These are phyloP conservation scores for Epizoanthus scotinus DNA, from an alignment of 92 coral and sea anemone species.

Conservation along the genomic window DNA sequence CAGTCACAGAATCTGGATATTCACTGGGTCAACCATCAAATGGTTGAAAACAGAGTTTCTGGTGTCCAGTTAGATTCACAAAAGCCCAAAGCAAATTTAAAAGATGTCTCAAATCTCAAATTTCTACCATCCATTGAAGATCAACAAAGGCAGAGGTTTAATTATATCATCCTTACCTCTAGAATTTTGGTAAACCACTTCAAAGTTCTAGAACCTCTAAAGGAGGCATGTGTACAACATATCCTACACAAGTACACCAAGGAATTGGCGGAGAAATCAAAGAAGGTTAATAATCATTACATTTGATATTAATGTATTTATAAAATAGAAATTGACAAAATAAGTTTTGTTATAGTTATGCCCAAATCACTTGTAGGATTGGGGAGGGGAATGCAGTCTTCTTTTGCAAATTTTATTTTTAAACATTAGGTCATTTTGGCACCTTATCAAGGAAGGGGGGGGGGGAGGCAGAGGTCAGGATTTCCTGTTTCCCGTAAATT, in stretches of 20 bases:
- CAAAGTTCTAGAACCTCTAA: conserved; percentile 50
- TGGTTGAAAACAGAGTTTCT: conserved; percentile 67
- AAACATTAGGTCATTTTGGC: too few relatives aligned
- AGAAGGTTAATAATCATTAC: too few relatives aligned
- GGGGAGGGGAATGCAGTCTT: too few relatives aligned
- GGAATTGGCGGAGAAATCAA: conserved; percentile 56
- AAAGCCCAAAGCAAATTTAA: conserved; percentile 45
- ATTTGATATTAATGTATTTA: too few relatives aligned
- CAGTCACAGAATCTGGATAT: conserved; percentile 54
- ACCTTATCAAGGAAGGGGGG: too few relatives aligned
- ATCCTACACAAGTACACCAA: conserved; percentile 62
- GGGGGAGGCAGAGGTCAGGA: too few relatives aligned
- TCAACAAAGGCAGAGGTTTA: conserved; percentile 53
- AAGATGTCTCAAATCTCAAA: conserved; percentile 47
- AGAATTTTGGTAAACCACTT: conserved; percentile 64
- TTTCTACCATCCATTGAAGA: conserved; percentile 56
- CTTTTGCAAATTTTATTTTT: too few relatives aligned
- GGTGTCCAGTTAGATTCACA: conserved; percentile 45
- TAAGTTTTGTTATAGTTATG: too few relatives aligned
- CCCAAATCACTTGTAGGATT: too few relatives aligned
- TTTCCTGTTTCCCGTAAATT: too few relatives aligned
- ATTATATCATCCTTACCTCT: conserved; percentile 56
- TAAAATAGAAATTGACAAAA: too few relatives aligned
- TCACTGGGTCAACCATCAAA: conserved; percentile 76
- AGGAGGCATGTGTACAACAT: conserved; percentile 51